phyloP scores from a whole-genome alignment of 2,797 vertebrate species.

The Crenichthys baileyi region DNA sequence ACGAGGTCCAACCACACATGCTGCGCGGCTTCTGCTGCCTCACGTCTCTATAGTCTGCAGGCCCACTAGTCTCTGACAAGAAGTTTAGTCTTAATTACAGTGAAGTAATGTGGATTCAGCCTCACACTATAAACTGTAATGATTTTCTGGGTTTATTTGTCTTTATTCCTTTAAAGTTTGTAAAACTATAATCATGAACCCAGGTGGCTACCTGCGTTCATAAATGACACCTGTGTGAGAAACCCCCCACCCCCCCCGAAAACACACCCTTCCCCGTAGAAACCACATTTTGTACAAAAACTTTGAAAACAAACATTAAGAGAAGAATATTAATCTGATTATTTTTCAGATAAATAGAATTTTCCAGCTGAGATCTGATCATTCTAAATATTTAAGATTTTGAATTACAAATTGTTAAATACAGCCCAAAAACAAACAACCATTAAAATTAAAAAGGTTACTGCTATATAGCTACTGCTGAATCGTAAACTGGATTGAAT shows the following conservation, averaged over 20 bases:
- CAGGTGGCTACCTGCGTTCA: no score
- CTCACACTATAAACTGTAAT: not conserved
- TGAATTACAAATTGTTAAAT: not conserved
- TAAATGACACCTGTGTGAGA: no score
- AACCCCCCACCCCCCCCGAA: no score
- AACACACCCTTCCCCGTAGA: no score
- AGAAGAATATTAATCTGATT: no score
- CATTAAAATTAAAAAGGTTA: not conserved
- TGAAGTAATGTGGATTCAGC: not conserved
- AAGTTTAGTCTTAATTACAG: not conserved
- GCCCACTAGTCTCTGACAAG: slow-evolving; percentile 26
- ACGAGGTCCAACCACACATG: slow-evolving; percentile 19
- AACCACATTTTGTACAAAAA: no score
- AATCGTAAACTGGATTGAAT: not conserved
- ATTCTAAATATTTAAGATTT: not conserved
- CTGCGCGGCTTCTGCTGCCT: slow-evolving; percentile 16
- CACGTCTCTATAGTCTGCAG: slow-evolving; percentile 19
- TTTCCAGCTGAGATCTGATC: not conserved
- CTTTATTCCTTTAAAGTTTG: not conserved
- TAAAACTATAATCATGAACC: not conserved
- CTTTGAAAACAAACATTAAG: no score
- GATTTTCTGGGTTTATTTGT: not conserved
- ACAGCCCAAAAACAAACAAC: no score
- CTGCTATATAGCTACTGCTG: not conserved
- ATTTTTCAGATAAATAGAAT: not conserved